These are phyloP conservation scores for Esox masquinongy DNA, from an alignment of 2,797 vertebrate species.

Conservation along the genomic window DNA sequence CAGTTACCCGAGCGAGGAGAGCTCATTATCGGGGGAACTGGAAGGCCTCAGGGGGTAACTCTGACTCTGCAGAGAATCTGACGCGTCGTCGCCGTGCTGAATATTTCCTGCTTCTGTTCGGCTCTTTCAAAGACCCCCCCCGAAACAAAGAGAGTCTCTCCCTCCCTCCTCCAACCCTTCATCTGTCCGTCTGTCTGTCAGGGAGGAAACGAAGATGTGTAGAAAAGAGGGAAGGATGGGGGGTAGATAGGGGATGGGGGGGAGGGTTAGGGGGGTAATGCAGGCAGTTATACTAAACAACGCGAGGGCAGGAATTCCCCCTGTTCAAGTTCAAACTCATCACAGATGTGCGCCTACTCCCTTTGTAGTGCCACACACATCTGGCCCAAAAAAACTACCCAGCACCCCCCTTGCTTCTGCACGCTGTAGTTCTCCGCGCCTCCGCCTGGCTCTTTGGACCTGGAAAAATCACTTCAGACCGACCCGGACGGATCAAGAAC, in stretches of 20 bases:
- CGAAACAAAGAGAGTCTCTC: background rate
- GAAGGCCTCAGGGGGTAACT: background rate
- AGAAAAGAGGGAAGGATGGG: background rate
- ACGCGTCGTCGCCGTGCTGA: background rate
- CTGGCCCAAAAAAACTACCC: constrained; percentile 10
- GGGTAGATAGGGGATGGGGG: background rate
- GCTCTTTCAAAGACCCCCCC: background rate
- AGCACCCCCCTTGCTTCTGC: background rate
- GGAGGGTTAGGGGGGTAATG: too few species aligned
- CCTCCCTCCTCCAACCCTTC: background rate
- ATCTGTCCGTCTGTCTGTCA: background rate
- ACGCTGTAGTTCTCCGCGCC: background rate
- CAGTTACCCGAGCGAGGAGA: background rate
- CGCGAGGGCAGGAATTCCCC: constrained; percentile 9
- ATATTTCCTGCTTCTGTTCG: background rate
- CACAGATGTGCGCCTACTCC: constrained; percentile 9
- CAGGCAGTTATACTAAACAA: background rate
- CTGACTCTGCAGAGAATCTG: background rate
- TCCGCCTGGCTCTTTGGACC: background rate
- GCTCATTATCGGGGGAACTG: background rate
- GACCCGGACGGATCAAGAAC: background rate
- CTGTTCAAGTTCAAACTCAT: constrained; percentile 13
- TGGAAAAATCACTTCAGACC: background rate
- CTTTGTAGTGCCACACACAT: background rate
- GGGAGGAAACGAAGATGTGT: background rate